Evolutionary conservation across 2,113 vertebrate genomes (phyloP), one percentile per base, ranked within the genome.

Genomic region (Poeciliopsis turrubarensis): DNA sequence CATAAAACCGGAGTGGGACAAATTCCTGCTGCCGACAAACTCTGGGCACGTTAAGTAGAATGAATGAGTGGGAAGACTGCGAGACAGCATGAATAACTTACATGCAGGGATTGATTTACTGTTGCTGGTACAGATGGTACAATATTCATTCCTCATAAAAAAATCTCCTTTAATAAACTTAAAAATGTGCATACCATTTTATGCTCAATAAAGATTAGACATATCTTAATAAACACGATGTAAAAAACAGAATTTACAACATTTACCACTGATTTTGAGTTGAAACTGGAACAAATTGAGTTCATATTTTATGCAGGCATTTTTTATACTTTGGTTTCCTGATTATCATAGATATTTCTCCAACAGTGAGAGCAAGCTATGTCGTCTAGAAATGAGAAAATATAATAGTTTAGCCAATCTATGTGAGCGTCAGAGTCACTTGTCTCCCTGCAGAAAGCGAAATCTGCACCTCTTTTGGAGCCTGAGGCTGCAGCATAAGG

Each of bases 11-110:
- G 64, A 82, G 75, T 84, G 69, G 61, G 80, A 84, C 17, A 39
- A 87, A 82, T 47, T 60, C 60, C 51, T 47, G 70, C 83, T 76
- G 69, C 75, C 71, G 22, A 78, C 75, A 79, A 73, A 86, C 70
- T 74, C 67, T 13, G 79, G 62, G 75, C 80, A 54, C 78, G 81
- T 81, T 80, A 72, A 81, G 72, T 41, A 78, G 79, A 87, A 77
- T 68, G 86, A 75, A 84, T 85, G 83, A 83, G 90, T 82, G 88
- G 86, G 83, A 77, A 68, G 83, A 64, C 84, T 63, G 80, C 76
- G 82, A 82, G 86, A 87, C 88, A 85, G 86, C 84, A 84, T 81
- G 87, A 88, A 89, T 89, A 88, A 89, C 88, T 90, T 89, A 85
- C 85, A 91, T 85, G 88, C 90, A 89, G 89, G 86, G 90, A 81